A percentile compares a stretch with the other conserved stretches of the same genome.
Evolutionary conservation across 1,140 invertebrate species (phyloP).

Genomic region (Diorhabda sublineata): DNA sequence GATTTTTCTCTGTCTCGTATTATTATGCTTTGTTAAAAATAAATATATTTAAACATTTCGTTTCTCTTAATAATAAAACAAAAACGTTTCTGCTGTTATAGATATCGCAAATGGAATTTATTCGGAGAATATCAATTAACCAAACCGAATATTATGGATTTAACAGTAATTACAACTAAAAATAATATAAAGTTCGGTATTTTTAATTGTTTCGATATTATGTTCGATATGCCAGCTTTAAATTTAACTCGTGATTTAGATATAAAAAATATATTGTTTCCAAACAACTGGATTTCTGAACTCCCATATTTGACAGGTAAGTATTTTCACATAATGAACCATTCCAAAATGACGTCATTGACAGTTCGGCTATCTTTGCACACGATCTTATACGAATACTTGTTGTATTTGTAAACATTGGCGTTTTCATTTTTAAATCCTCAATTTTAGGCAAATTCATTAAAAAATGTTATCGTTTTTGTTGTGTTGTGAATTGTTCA

Average conservation of each 20-base stretch:
- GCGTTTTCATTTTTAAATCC: no score
- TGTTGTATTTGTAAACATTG: no score
- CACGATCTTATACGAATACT: no score
- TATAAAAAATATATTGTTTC: slow-evolving; percentile 66
- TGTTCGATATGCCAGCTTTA: slow-evolving; percentile 60
- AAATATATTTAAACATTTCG: no score
- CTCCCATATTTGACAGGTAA: slow-evolving; percentile 66
- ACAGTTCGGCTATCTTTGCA: no score
- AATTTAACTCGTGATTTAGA: slow-evolving; percentile 51
- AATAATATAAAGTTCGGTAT: slow-evolving; percentile 78
- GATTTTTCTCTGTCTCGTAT: no score
- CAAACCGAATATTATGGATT: slow-evolving; percentile 44
- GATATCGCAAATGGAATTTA: slow-evolving; percentile 66
- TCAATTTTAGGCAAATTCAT: no score
- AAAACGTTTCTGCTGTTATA: slow-evolving; percentile 39
- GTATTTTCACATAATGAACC: not conserved
- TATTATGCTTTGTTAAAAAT: no score
- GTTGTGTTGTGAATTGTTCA: no score
- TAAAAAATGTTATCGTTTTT: no score
- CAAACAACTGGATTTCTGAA: slow-evolving; percentile 71
- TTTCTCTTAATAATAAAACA: no score
- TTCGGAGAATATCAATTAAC: slow-evolving; percentile 54
- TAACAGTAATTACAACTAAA: slow-evolving; percentile 66
- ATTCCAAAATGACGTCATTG: no score
- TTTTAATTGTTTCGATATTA: slow-evolving; percentile 74